Evolutionary conservation across 2,888 invertebrate species (phyloP).

Genomic region (Temnothorax unifasciatus): DNA sequence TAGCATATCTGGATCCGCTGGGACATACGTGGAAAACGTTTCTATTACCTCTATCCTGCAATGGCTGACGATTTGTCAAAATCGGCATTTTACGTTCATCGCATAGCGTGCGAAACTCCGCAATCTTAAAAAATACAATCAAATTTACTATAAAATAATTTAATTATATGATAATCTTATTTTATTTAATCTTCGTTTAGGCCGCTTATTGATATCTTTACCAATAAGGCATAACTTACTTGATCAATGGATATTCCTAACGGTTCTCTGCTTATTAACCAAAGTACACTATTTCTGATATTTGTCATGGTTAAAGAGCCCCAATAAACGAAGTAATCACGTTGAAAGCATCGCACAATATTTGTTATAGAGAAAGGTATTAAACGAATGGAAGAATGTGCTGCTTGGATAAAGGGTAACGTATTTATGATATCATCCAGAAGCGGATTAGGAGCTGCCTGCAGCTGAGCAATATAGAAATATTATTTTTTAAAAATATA

Average conservation of each 20-base stretch:
- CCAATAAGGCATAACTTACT: slow-evolving; percentile 83
- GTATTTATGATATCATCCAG: slow-evolving; percentile 86
- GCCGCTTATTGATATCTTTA: not conserved
- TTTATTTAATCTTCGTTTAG: slow-evolving; percentile 16
- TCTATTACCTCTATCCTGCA: slow-evolving; percentile 86
- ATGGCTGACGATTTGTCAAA: slow-evolving; percentile 83
- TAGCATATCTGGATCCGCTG: slow-evolving; percentile 74
- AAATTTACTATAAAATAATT: not conserved
- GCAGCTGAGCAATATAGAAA: slow-evolving; percentile 84
- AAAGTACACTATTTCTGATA: slow-evolving; percentile 87
- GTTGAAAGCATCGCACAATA: slow-evolving; percentile 88
- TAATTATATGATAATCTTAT: not conserved
- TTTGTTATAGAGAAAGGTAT: slow-evolving; percentile 87
- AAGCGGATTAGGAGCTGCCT: slow-evolving; percentile 86
- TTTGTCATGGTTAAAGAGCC: slow-evolving; percentile 87
- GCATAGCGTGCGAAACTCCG: slow-evolving; percentile 87
- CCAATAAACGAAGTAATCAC: slow-evolving; percentile 90
- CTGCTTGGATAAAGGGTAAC: slow-evolving; percentile 87
- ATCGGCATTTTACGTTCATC: slow-evolving; percentile 79
- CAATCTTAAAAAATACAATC: slow-evolving; percentile 86
- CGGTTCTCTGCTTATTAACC: slow-evolving; percentile 89
- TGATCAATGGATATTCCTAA: slow-evolving; percentile 88
- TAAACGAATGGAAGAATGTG: slow-evolving; percentile 87
- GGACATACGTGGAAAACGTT: slow-evolving; percentile 88
- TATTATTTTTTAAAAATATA: slow-evolving; percentile 3